Evolutionary conservation across 1,140 invertebrate species (phyloP).

Genomic region (Polyergus mexicanus): DNA sequence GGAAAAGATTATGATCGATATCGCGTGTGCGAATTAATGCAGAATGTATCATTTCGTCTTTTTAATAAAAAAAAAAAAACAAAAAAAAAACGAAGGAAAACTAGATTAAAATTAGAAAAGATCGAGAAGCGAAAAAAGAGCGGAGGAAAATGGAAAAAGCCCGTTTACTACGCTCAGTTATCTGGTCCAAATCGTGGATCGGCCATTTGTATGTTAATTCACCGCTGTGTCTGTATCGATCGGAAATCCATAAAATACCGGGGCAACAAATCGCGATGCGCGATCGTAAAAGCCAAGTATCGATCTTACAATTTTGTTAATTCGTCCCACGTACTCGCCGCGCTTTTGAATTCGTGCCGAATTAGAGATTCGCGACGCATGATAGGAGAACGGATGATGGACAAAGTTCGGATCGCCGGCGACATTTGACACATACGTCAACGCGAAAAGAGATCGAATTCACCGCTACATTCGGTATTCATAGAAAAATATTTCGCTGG

Average conservation of each 20-base stretch:
- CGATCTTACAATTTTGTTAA: conserved; percentile 20
- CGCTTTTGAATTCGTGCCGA: conserved; percentile 45
- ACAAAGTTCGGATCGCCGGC: conserved; percentile 41
- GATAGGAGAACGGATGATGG: conserved; percentile 59
- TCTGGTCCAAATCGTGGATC: conserved; percentile 62
- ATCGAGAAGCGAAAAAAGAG: conserved; percentile 40
- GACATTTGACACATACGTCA: conserved; percentile 66
- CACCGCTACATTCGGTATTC: conserved; percentile 72
- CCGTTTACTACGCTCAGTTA: conserved; percentile 55
- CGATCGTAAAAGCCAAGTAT: neutral
- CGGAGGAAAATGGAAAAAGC: conserved; percentile 55
- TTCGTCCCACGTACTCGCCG: neutral
- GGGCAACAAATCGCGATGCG: conserved; percentile 31
- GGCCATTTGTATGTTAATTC: conserved; percentile 75
- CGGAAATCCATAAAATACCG: conserved; percentile 54
- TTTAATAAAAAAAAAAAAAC: neutral
- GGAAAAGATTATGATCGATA: conserved; percentile 2
- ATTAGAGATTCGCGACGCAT: conserved; percentile 48
- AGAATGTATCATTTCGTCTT: conserved; percentile 2
- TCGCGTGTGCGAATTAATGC: neutral
- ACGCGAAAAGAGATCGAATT: conserved; percentile 62
- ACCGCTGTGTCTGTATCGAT: conserved; percentile 50
- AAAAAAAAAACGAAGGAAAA: conserved; percentile 7
- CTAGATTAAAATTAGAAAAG: conserved; percentile 44
- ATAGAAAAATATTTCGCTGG: conserved; percentile 72